Percentiles rank a stretch among this genome's conserved stretches.
Conservation (phyloP, 2,797 vertebrate species). For the Ceyx erithaca region DNA sequence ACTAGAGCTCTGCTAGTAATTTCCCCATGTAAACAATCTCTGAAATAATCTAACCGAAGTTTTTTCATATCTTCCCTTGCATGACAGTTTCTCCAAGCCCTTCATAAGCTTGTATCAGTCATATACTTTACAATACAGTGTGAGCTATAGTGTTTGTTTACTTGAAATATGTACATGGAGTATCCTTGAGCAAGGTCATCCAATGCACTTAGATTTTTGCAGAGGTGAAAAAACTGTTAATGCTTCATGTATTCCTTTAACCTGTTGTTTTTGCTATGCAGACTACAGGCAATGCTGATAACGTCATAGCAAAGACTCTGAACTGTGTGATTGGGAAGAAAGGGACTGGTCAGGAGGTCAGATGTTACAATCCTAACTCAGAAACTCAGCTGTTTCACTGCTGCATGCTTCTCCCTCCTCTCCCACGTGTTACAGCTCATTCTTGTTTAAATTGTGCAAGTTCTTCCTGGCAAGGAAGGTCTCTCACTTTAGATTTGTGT, state of each 20-base stretch:
- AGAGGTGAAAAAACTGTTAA: neutral
- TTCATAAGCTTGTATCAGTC: neutral
- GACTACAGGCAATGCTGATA: neutral
- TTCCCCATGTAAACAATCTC: neutral
- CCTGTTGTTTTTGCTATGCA: neutral
- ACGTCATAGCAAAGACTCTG: neutral
- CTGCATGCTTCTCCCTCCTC: neutral
- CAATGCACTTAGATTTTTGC: neutral
- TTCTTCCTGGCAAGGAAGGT: neutral
- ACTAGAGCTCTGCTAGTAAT: neutral
- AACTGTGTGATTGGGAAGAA: neutral
- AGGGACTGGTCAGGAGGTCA: neutral
- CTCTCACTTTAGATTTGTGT: neutral
- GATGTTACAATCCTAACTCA: neutral
- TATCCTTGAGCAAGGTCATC: neutral
- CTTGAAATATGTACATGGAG: neutral
- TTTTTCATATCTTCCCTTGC: neutral
- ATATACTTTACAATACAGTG: neutral
- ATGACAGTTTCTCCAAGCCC: neutral
- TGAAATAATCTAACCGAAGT: constrained; percentile 10
- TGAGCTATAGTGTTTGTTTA: neutral
- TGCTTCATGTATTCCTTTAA: neutral
- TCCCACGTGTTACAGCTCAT: accelerated
- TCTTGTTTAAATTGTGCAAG: neutral
- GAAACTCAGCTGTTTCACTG: neutral